These are phyloP conservation scores for Eulemur coronatus DNA, from an alignment of 2,797 vertebrate species.

Conservation along the genomic window DNA sequence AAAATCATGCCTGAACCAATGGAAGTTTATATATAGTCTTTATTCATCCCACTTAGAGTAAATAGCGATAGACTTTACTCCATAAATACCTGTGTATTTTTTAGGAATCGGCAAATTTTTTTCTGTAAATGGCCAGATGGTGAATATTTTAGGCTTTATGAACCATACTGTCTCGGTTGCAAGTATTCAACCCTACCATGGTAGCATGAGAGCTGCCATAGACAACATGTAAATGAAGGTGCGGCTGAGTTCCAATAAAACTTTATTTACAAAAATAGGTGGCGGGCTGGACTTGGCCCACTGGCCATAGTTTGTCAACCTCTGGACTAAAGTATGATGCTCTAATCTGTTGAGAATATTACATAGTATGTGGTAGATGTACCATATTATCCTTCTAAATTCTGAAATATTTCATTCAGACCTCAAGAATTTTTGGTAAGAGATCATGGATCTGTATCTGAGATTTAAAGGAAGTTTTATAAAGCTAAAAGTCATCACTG, in stretches of 20 bases:
- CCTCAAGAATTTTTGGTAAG: not conserved
- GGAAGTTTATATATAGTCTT: not conserved
- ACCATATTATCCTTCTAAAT: not conserved
- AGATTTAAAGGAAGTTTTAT: not conserved
- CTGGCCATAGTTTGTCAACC: not conserved
- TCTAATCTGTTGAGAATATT: not conserved
- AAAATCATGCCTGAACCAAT: not conserved
- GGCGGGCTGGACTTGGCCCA: not conserved
- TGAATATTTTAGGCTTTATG: not conserved
- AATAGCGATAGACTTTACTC: not conserved
- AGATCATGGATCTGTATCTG: not conserved
- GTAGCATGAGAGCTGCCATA: not conserved
- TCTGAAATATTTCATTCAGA: not conserved
- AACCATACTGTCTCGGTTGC: not conserved
- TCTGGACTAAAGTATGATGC: not conserved
- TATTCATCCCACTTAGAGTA: not conserved
- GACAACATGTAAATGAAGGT: not conserved
- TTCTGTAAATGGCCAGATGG: not conserved
- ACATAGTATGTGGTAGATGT: not conserved
- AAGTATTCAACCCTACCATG: not conserved
- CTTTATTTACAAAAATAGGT: not conserved
- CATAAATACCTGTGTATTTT: not conserved
- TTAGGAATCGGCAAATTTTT: not conserved
- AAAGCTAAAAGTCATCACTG: not conserved
- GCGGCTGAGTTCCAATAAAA: not conserved